Evolutionary conservation across 2,113 vertebrate species (phyloP), one percentile per base, ranked within the genome.

Genomic region (Salvator merianae): DNA sequence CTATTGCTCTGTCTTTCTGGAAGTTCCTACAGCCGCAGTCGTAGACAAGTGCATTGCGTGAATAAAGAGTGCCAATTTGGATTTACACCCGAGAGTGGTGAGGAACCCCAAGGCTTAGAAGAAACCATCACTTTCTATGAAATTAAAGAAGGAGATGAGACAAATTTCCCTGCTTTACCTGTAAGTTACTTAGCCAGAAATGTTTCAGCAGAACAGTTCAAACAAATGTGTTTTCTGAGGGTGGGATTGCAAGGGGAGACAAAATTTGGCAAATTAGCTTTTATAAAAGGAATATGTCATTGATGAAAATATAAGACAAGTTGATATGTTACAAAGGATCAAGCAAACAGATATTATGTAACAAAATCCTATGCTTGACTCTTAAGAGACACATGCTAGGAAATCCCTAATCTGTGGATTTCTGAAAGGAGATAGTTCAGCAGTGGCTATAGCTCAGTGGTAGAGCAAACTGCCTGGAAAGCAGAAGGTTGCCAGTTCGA

Each of bases 51-150:
- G 95, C 96, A 93, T 22, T 94, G 93, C 36, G 87, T 95, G 63
- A 97, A 93, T 88, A 97, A 97, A 84, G 97, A 97, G 32, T 96
- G 95, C 87, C 96, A 96, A 84, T 97, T 95, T 65, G 93, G 95
- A 38, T 97, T 95, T 82, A 85, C 91, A 30, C 84, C 96, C 0
- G 96, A 92, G 71, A 90, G 71, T 50, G 96, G 90, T 16, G 96
- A 96, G n/a, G 94, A 97, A 50, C 89, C 94, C 18, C 92, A 92
- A 32, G 95, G 94, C 30, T 86, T 96, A 69, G 97, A 96, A 86
- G 97, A 96, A 86, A 85, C 94, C 0, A 87, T 97, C 71, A 92
- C 95, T 32, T 97, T 95, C 88, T 97, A 96, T 92, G 96, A 97
- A 82, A 91, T 97, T 73, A 95, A 96, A 93, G 96, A 96, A 86